Evolutionary conservation across 2,888 invertebrate species (phyloP), one percentile per base, ranked within the genome.

Genomic region (Rapana venosa): DNA sequence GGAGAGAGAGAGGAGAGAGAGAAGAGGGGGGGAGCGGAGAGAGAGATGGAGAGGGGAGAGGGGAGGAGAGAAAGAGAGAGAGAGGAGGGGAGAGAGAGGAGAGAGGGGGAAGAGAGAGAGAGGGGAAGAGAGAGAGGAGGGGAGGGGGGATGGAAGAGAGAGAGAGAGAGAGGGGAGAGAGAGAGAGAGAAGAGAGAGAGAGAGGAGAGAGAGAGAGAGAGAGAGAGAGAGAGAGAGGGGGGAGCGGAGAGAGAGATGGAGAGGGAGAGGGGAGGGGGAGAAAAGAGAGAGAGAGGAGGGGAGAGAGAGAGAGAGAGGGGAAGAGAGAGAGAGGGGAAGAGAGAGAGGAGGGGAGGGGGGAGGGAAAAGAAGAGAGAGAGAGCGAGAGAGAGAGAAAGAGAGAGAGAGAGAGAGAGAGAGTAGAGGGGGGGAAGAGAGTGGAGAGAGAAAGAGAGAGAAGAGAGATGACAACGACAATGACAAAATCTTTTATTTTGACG

Each of bases 361-460:
- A 6, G 26, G 74, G 26, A 26, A 74, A 6, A 74, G 74, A 32
- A 79, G 32, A 30, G 79, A n/a, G 11, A 79, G 5, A 8, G 32
- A 32, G 32, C 32, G 32, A 8, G 32, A 32, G 81, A 81, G 35
- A 81, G 81, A 81, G 35, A 81, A 35, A 81, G 81, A 81, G 81
- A 81, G 35, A 81, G 35, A 81, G 81, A 81, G 35, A 35, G 81
- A 35, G 81, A 35, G 35, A 81, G 81, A 81, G 35, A 81, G 35
- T n/a, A 81, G 81, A 81, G 81, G n/a, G n/a, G n/a, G n/a, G n/a
- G n/a, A n/a, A 32, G 32, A 79, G 79, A 79, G 30, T 32, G 79
- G 79, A 79, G 79, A 79, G 32, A 79, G 79, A 79, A 32, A 79
- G 32, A 30, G 79, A n/a, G 11, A 79, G 5, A 79, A 32, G 32